phyloP scores from a whole-genome alignment of 2,888 invertebrate species.

The Amphipyra tragopoginis region DNA sequence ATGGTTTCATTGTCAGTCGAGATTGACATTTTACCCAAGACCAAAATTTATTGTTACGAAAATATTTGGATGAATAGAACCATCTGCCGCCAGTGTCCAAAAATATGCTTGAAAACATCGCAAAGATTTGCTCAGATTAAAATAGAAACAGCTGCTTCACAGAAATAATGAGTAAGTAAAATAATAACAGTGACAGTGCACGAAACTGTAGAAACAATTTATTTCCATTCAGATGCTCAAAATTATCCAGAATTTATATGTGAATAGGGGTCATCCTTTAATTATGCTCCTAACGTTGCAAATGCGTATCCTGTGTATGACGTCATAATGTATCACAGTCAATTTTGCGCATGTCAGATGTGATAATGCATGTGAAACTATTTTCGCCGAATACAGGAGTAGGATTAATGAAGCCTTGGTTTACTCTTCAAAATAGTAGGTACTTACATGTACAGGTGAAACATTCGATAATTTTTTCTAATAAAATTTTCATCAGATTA shows the following conservation, averaged over 20 bases:
- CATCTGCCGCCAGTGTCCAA: constrained; percentile 39
- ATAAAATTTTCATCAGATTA: too few relatives aligned
- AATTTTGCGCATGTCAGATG: constrained; percentile 18
- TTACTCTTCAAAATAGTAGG: not conserved
- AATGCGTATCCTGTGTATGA: constrained; percentile 41
- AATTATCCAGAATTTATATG: constrained; percentile 16
- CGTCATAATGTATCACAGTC: constrained; percentile 32
- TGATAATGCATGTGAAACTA: constrained; percentile 16
- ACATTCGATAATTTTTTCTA: too few relatives aligned
- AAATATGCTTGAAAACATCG: constrained; percentile 41
- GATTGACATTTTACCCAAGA: not conserved
- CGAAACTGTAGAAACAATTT: constrained; percentile 27
- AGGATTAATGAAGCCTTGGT: constrained; percentile 11
- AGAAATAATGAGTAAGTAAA: constrained; percentile 33
- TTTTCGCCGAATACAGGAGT: constrained; percentile 12
- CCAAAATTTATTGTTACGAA: constrained; percentile 7
- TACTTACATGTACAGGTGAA: too few relatives aligned
- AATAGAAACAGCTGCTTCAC: constrained; percentile 44
- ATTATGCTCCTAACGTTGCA: constrained; percentile 29
- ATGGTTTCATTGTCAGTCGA: too few relatives aligned
- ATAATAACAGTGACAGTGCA: constrained; percentile 9
- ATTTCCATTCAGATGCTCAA: constrained; percentile 13
- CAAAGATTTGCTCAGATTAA: constrained; percentile 35
- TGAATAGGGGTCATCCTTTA: constrained; percentile 34
- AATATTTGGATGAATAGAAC: constrained; percentile 16